Evolutionary conservation across 2,797 vertebrate genomes (phyloP).

Genomic region (Artibeus lituratus): DNA sequence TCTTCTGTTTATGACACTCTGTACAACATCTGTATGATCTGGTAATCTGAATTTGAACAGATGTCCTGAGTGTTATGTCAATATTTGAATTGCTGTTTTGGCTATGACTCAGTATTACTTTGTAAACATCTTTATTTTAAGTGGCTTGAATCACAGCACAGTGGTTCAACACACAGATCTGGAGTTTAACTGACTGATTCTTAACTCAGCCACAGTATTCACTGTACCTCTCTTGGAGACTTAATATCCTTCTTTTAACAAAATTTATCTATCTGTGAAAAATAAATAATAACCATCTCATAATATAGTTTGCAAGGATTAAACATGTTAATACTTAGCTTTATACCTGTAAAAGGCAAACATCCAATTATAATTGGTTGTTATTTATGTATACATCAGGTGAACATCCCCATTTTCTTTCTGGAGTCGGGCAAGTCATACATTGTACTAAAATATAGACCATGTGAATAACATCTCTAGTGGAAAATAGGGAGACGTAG

Average conservation of each 20-base stretch:
- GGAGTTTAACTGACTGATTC: not conserved
- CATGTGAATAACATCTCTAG: not conserved
- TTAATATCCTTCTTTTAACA: not conserved
- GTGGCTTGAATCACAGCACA: not conserved
- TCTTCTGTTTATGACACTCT: not conserved
- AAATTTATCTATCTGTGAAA: not conserved
- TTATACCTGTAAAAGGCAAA: not conserved
- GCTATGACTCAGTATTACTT: constrained; percentile 24
- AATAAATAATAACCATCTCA: not conserved
- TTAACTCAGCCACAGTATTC: not conserved
- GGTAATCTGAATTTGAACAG: constrained; percentile 39
- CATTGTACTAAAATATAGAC: not conserved
- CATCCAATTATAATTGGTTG: not conserved
- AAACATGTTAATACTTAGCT: not conserved
- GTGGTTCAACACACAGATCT: not conserved
- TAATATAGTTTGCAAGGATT: not conserved
- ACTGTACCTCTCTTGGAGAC: not conserved
- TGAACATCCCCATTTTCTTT: not conserved
- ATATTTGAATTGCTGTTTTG: constrained; percentile 46
- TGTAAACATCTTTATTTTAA: constrained; percentile 57
- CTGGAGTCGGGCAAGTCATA: not conserved
- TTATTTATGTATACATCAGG: not conserved
- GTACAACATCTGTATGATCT: not conserved
- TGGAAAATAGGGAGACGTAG: not conserved
- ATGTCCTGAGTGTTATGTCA: constrained; percentile 42